A percentile compares a stretch with the other conserved stretches of the same genome.
Evolutionary conservation across 2,113 vertebrate species (phyloP).

Genomic region (Catharus minimus): DNA sequence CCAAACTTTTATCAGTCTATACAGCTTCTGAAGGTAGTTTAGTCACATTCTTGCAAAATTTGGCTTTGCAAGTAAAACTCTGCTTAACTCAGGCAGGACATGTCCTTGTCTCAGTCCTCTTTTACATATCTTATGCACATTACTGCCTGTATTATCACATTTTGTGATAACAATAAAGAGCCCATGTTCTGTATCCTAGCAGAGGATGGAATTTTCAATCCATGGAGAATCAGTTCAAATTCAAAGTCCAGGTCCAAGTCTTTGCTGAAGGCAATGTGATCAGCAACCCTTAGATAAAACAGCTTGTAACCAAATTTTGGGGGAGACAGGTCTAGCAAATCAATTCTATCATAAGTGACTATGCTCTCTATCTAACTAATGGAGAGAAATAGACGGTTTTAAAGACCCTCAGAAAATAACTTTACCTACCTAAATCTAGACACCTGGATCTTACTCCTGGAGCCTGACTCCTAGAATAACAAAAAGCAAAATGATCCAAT

Average conservation of each 20-base stretch:
- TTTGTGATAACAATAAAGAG: conserved; percentile 4
- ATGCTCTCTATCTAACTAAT: neutral
- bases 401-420: neutral
- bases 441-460: neutral
- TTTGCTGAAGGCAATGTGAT: neutral
- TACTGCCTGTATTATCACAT: neutral
- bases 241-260: neutral
- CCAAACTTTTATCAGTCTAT: neutral
- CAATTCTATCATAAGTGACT: neutral
- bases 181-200: neutral
- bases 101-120: conserved; percentile 28
- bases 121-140: conserved; percentile 10
- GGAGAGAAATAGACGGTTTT: neutral
- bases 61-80: neutral
- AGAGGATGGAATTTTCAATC: neutral
- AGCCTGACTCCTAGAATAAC: neutral
- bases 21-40: neutral
- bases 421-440: neutral
- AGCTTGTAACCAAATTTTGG: neutral
- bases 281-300: neutral
- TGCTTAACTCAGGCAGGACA: neutral
- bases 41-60: neutral
- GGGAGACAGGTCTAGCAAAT: neutral
- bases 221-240: neutral
- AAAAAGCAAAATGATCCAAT: neutral